A percentile compares a stretch with the other conserved stretches of the same genome.
Conservation (phyloP, 1,140 invertebrate species). For the Brachionus rotundiformis region DNA sequence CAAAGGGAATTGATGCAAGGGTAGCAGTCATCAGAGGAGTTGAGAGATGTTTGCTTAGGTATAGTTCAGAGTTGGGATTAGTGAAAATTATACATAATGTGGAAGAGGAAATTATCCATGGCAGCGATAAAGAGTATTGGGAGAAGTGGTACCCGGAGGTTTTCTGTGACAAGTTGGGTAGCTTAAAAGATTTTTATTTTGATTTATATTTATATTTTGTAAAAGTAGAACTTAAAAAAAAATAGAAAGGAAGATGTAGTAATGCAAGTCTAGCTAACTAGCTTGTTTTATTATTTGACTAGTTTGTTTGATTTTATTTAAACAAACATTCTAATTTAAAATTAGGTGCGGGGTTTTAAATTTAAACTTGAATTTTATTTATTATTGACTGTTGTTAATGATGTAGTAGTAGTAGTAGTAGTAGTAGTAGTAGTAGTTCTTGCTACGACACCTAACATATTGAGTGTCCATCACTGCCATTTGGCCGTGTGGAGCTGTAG, state of each 20-base stretch:
- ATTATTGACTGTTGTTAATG: too few species aligned
- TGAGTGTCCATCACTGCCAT: too few species aligned
- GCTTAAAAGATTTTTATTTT: conserved; percentile 33
- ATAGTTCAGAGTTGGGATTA: not conserved
- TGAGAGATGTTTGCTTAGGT: not conserved
- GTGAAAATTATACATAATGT: not conserved
- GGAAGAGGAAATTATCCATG: not conserved
- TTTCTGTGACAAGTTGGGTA: not conserved
- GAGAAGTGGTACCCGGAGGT: not conserved
- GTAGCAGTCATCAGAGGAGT: not conserved
- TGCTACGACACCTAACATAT: too few species aligned
- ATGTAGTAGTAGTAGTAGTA: too few species aligned
- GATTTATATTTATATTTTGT: too few species aligned
- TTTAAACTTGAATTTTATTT: too few species aligned
- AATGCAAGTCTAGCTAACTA: not conserved
- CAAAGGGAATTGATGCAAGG: not conserved
- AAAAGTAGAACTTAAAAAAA: too few species aligned
- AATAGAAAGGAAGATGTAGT: not conserved
- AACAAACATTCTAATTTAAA: not conserved
- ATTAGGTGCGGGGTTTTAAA: not conserved
- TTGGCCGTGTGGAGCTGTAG: too few species aligned
- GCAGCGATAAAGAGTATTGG: not conserved
- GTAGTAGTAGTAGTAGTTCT: too few species aligned
- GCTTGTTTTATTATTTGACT: not conserved
- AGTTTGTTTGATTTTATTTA: not conserved